Conservation (phyloP, 2,888 invertebrate species). For the Microchrysa polita region DNA sequence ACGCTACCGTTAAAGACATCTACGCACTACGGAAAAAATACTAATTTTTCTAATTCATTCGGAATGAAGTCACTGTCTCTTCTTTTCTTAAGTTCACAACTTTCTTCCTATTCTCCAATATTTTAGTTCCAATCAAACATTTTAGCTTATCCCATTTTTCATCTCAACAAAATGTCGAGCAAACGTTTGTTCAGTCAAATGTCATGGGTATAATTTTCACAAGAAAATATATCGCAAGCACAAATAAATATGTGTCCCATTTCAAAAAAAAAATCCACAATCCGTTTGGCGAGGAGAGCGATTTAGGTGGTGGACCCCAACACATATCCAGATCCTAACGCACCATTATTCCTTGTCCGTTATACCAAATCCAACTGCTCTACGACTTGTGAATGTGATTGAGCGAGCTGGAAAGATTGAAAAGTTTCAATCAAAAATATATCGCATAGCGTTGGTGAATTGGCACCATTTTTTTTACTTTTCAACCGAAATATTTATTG, state of each 20-base stretch:
- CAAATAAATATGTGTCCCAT: too few species aligned
- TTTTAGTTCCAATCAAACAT: too few species aligned
- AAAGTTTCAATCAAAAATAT: conserved; percentile 37
- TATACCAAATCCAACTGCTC: background rate
- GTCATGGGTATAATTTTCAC: conserved; percentile 20
- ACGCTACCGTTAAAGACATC: too few species aligned
- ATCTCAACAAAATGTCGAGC: conserved; percentile 21
- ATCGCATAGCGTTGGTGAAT: background rate
- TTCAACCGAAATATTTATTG: background rate
- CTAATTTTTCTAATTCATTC: too few species aligned
- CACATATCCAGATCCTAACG: background rate
- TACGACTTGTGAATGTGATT: conserved; percentile 22
- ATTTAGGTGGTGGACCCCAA: too few species aligned
- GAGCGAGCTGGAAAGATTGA: conserved; percentile 23
- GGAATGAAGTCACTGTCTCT: too few species aligned
- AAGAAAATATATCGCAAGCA: background rate
- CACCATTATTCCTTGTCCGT: background rate
- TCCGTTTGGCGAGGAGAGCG: background rate
- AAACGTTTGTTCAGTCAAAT: conserved; percentile 20
- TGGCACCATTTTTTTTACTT: background rate
- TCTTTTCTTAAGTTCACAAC: background rate
- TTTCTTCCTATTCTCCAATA: too few species aligned
- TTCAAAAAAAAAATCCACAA: too few species aligned
- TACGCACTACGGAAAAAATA: too few species aligned
- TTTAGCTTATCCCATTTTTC: conserved; percentile 14